Percentiles rank a stretch among this genome's conserved stretches.
phyloP scores from a whole-genome alignment of 1,140 invertebrate species.

The Leptopilina clavipes region DNA sequence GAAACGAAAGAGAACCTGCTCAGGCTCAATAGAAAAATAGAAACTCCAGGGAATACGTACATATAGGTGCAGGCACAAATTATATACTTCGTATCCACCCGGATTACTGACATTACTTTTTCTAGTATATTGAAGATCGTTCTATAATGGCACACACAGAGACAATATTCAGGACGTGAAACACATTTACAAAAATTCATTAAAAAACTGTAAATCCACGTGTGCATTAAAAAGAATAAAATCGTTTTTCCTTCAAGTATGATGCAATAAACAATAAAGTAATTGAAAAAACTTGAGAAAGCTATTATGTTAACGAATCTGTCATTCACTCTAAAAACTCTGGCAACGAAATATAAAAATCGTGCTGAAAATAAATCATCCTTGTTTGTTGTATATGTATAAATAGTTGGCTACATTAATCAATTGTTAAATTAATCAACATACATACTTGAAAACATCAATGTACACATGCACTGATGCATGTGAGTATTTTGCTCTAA shows the following conservation, averaged over 20 bases:
- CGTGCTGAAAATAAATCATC: too few relatives aligned
- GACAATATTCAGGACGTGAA: slow-evolving; percentile 3
- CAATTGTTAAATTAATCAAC: background rate
- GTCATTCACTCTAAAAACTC: too few relatives aligned
- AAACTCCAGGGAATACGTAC: background rate
- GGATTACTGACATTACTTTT: slow-evolving; percentile 24
- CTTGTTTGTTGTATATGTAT: too few relatives aligned
- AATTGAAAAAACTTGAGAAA: too few relatives aligned
- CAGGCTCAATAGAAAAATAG: slow-evolving; percentile 22
- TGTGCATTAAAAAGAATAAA: too few relatives aligned
- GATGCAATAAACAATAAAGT: too few relatives aligned
- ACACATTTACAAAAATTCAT: background rate
- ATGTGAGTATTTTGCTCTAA: slow-evolving; percentile 38
- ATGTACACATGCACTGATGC: slow-evolving; percentile 14
- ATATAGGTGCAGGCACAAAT: slow-evolving; percentile 12
- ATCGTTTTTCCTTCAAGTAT: too few relatives aligned
- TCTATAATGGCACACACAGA: background rate
- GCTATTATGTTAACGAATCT: too few relatives aligned
- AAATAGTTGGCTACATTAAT: too few relatives aligned
- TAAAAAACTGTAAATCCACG: background rate
- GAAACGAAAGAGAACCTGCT: background rate
- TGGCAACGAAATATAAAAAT: too few relatives aligned
- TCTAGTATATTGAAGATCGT: background rate
- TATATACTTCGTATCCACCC: background rate
- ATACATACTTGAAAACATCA: background rate